Percentiles rank a stretch among this genome's conserved stretches.
Evolutionary conservation across 2,113 vertebrate genomes (phyloP).

Genomic region (Ardeotis arabs): DNA sequence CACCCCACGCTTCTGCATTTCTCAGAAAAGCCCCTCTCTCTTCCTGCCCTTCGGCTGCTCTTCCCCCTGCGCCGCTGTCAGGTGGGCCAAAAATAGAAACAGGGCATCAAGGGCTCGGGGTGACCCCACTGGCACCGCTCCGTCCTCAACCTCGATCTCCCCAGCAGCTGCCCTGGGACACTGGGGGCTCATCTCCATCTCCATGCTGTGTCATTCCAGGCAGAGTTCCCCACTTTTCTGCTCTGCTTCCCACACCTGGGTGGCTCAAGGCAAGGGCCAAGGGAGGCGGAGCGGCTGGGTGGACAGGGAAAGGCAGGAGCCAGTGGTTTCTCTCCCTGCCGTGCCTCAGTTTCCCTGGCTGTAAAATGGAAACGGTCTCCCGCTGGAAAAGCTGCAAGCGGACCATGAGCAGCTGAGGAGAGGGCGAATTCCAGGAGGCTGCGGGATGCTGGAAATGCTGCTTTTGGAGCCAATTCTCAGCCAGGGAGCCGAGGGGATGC

Average conservation of each 20-base stretch:
- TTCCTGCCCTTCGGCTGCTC: not conserved
- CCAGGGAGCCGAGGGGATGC: not conserved
- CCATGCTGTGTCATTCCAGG: not conserved
- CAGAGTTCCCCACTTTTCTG: rapidly evolving
- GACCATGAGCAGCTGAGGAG: not conserved
- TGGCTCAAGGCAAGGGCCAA: not conserved
- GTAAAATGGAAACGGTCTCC: not conserved
- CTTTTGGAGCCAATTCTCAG: not conserved
- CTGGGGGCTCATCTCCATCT: not conserved
- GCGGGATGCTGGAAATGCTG: rapidly evolving
- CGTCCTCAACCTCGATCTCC: rapidly evolving
- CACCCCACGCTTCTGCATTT: constrained; percentile 56
- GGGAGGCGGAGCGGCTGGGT: not conserved
- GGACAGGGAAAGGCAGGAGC: not conserved
- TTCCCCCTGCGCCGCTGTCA: not conserved
- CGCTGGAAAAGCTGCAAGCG: rapidly evolving
- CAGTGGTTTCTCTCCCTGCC: rapidly evolving
- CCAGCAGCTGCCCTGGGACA: not conserved
- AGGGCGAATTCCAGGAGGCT: rapidly evolving
- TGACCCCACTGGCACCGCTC: too few relatives aligned
- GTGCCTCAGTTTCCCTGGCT: not conserved
- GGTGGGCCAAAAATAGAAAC: not conserved
- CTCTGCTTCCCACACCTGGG: rapidly evolving
- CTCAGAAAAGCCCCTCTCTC: not conserved
- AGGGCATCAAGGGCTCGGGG: rapidly evolving